These are phyloP conservation scores for Trachymyrmex septentrionalis DNA, from an alignment of 1,140 invertebrate species.

Conservation along the genomic window DNA sequence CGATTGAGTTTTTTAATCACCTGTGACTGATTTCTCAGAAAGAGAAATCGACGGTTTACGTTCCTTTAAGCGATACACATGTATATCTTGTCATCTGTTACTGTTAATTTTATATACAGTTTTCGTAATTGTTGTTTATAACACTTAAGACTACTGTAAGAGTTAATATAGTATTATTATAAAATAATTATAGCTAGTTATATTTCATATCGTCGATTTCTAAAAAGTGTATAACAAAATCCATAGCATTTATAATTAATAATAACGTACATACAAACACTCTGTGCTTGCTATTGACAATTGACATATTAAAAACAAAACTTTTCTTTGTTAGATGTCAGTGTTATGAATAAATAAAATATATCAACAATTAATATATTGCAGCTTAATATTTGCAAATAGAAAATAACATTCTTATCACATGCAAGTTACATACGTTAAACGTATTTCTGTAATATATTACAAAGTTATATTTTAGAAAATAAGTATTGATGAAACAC, in stretches of 20 bases:
- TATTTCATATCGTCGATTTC: constrained; percentile 16
- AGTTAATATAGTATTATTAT: constrained; percentile 28
- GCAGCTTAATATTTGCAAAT: not conserved
- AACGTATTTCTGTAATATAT: not conserved
- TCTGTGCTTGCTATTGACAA: constrained; percentile 18
- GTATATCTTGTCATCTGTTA: not conserved
- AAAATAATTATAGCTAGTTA: constrained; percentile 24
- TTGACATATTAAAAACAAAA: constrained; percentile 11
- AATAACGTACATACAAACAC: not conserved
- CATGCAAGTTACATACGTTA: not conserved
- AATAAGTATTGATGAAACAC: constrained; percentile 21
- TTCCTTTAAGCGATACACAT: constrained; percentile 14
- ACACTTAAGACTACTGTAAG: constrained; percentile 49
- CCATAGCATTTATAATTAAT: constrained; percentile 38
- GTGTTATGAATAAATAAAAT: constrained; percentile 32
- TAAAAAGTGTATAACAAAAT: constrained; percentile 42
- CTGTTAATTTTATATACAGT: constrained; percentile 34
- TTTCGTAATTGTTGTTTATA: constrained; percentile 36
- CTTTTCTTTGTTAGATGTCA: not conserved
- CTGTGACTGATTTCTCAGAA: constrained; percentile 15
- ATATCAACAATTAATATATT: constrained; percentile 8
- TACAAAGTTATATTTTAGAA: constrained; percentile 18
- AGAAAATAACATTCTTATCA: constrained; percentile 9
- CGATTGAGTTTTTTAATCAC: constrained; percentile 24
- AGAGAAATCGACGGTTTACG: constrained; percentile 22